These are phyloP conservation scores for Spodoptera exigua DNA, from an alignment of 2,888 invertebrate genomes.

Conservation along the genomic window DNA sequence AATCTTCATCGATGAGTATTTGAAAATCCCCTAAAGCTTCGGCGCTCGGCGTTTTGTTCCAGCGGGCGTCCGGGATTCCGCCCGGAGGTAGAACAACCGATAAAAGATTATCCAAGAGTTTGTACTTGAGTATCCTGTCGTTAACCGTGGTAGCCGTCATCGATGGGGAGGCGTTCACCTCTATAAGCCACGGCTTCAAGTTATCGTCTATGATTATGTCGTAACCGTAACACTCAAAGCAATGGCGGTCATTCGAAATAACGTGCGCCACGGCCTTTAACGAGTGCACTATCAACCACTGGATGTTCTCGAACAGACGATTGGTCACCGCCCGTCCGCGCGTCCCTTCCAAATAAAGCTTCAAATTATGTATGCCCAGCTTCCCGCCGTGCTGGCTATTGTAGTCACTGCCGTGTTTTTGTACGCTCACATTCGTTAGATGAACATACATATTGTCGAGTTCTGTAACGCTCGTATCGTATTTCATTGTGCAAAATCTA, in stretches of 20 bases:
- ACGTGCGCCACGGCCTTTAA: slow-evolving; percentile 96
- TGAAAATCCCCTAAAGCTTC: slow-evolving; percentile 95
- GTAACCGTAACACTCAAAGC: slow-evolving; percentile 97
- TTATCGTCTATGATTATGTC: slow-evolving; percentile 98
- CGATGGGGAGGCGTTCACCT: slow-evolving; percentile 98
- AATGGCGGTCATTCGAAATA: slow-evolving; percentile 96
- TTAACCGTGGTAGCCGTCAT: slow-evolving; percentile 97
- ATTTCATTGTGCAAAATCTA: slow-evolving; percentile 98
- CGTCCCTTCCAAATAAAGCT: slow-evolving; percentile 96
- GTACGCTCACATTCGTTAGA: slow-evolving; percentile 98
- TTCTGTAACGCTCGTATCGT: slow-evolving; percentile 95
- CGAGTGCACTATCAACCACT: slow-evolving; percentile 96
- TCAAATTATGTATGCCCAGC: slow-evolving; percentile 96
- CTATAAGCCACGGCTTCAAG: slow-evolving; percentile 97
- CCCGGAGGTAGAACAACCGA: slow-evolving; percentile 96
- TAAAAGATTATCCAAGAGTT: slow-evolving; percentile 96
- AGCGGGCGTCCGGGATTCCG: slow-evolving; percentile 95
- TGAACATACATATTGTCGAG: slow-evolving; percentile 98
- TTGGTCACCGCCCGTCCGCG: slow-evolving; percentile 95
- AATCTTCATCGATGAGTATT: slow-evolving; percentile 92
- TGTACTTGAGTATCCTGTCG: slow-evolving; percentile 97
- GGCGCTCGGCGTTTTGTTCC: slow-evolving; percentile 93
- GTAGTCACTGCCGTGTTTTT: slow-evolving; percentile 97
- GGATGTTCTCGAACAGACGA: slow-evolving; percentile 95
- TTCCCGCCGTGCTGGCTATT: slow-evolving; percentile 98